Base-by-base conservation (phyloP, 1,140 invertebrate species). In the Venustaconcha ellipsiformis region DNA sequence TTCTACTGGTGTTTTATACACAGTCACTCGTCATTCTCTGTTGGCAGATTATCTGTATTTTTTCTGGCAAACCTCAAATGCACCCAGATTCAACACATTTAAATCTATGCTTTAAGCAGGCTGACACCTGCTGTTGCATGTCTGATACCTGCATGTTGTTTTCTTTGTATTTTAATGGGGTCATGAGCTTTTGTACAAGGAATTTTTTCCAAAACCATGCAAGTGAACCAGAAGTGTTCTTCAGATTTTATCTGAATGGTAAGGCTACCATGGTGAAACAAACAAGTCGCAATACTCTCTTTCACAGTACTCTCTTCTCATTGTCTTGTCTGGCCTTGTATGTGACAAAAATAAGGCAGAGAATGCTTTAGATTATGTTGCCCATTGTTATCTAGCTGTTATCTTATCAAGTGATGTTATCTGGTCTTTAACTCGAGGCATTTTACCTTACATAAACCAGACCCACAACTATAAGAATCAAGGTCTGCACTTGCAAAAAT, bases 401-500 rank as follows among this genome's bases (percentile, higher is more conserved):
- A 75, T 0, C 56, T 75, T 75, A 5, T 75, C 58, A 8, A 20
- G 14, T 26, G 66, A 48, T 12, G 73, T 66, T 18, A 57, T 26
- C 11, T 11, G 13, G 55, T 62, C 73, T 75, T 75, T 75, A 4
- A 69, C 57, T 75, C 67, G 3, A 66, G 73, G 60, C 73, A 75
- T 56, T 75, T 75, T 3, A 75, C 64, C 64, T 75, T 66, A 69
- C 73, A 75, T 56, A 75, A 30, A 63, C 67, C 59, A 23, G 23
- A 23, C 23, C 73, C 73, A 64, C 73, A 75, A 75, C 73, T 69
- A 11, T n/a, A 11, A 13, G 64, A 58, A 57, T 69, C 37, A 18
- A 75, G 57, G 64, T 76, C 67, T 18, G 67, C 60, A 76, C 74
- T 76, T n/a, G 74, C 67, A 57, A 65, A 76, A 76, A 13, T 57